phyloP scores from a whole-genome alignment of 53 echinoderm and acorn worm species.

The Hippasteria phrygiana region DNA sequence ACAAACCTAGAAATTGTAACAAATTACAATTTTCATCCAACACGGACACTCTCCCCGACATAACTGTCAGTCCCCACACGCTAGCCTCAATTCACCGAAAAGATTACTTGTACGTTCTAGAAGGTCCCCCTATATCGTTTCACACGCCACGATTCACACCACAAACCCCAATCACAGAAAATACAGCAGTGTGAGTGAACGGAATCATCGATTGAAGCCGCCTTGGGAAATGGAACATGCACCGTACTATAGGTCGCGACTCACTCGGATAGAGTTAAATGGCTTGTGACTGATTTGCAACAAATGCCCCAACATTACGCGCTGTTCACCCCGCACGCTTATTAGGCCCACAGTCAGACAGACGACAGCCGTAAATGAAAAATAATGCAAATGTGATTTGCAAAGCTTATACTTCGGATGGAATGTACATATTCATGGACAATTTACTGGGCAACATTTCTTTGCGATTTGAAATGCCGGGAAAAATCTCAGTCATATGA shows the following conservation, averaged over 20 bases:
- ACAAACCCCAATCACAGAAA: conserved; percentile 1
- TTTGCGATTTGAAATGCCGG: too few species aligned
- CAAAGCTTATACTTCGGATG: too few species aligned
- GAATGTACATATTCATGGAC: neutral
- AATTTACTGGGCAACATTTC: neutral
- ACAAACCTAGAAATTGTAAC: too few species aligned
- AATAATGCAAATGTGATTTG: neutral
- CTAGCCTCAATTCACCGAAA: neutral
- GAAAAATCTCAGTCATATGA: too few species aligned
- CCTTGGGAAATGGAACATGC: neutral
- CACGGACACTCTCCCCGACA: too few species aligned
- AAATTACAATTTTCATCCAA: too few species aligned
- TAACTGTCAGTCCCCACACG: neutral
- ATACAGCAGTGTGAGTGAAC: neutral
- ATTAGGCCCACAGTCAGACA: neutral
- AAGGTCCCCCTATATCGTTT: neutral
- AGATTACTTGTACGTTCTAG: neutral
- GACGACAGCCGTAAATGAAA: neutral
- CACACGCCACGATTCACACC: conserved; percentile 38
- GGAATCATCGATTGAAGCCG: neutral
- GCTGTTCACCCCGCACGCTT: neutral
- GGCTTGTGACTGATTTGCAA: conserved; percentile 36
- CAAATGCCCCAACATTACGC: conserved; percentile 9
- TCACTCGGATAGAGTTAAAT: neutral
- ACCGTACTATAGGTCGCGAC: neutral